Conservation (phyloP, 2,113 vertebrate genomes). For the Mastomys natalensis region DNA sequence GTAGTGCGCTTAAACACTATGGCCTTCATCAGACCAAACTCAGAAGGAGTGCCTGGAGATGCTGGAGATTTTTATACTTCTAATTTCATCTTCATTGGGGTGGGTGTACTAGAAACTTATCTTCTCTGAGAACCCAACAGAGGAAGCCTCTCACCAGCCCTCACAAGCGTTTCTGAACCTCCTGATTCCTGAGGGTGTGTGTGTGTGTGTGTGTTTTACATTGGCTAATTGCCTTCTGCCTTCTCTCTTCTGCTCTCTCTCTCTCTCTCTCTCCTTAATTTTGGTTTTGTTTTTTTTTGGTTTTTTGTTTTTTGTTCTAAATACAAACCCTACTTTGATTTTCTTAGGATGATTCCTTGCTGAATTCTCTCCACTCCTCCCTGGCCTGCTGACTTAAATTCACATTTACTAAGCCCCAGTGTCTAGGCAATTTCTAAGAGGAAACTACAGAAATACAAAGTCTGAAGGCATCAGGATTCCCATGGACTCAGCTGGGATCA, state of each 20-base stretch:
- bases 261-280: too few species aligned
- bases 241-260: too few species aligned
- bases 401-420: neutral
- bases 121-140: neutral
- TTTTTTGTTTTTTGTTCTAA: neutral
- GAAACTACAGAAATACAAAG: neutral
- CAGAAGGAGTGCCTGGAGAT: conserved; percentile 55
- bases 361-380: neutral
- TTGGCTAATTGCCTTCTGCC: too few species aligned
- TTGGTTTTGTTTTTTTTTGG: neutral
- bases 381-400: neutral
- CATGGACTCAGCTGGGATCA: neutral
- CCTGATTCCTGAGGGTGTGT: neutral
- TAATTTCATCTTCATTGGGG: conserved; percentile 13
- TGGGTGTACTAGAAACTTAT: neutral
- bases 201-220: too few species aligned
- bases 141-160: neutral
- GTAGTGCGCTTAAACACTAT: neutral
- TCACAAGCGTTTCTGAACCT: neutral
- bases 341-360: neutral
- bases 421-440: neutral
- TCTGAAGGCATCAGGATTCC: neutral
- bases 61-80: conserved; percentile 34
- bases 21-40: conserved; percentile 1
- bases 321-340: neutral